Evolutionary conservation across 2,113 vertebrate species (phyloP), one percentile per base, ranked within the genome.

Genomic region (Carassius auratus): DNA sequence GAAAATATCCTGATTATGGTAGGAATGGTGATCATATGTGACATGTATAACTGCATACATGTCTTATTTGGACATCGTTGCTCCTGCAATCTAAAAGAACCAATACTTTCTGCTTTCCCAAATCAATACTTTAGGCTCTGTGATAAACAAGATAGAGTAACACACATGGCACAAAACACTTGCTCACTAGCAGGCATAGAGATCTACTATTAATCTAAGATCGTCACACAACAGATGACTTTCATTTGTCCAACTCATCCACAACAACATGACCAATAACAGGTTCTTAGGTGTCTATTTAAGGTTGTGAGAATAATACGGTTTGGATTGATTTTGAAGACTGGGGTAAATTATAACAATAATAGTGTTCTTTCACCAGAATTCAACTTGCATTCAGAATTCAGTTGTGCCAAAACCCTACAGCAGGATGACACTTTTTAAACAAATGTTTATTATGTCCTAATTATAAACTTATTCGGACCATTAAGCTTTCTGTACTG

Each of bases 81-180:
- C 33, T 38, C 68, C 68, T 71, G 68, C 68, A 71, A 42, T 71
- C 68, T 71, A 42, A 36, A 71, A 9, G 1, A 71, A 71, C 42
- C 68, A 17, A 10, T 17, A 71, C 33, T 38, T 71, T 19, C 68
- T 38, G 68, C 30, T 71, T 71, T 38, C 36, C 33, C 8, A 71
- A 71, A 42, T 42, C 68, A 71, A 71, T 71, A 71, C 68, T 71
- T 71, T 36, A 36, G 36, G 68, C 33, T 42, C 4, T 3, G 68
- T 71, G 33, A 71, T 71, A 71, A 38, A 73, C 36, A 73, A 8
- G 19, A 73, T 73, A 68, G 6, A 73, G 69, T 42, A 42, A n/a
- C 69, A 73, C 36, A 19, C 42, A 73, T 71, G 9, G 8, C 0
- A 71, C 36, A 21, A 21, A 21, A 71, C 66, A 68, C 5, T 26